Evolutionary conservation across 35 echinoderm and acorn worm genomes (phyloP).

Genomic region (Heliocidaris tuberculata): DNA sequence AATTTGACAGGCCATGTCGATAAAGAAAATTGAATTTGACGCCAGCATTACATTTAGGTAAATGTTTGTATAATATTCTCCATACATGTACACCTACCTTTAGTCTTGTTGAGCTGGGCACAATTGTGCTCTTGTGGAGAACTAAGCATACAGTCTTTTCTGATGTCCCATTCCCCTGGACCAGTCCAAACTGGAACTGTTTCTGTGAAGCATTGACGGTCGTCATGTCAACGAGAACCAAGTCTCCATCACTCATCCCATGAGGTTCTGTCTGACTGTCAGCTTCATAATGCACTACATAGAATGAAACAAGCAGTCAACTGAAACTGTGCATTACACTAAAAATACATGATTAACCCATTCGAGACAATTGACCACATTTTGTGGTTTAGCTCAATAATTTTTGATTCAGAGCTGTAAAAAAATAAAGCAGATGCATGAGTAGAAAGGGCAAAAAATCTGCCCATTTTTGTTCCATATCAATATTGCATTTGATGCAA

Average conservation of each 20-base stretch:
- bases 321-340: background rate
- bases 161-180: background rate
- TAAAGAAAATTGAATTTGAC: too few relatives aligned
- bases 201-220: background rate
- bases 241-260: background rate
- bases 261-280: background rate
- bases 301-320: background rate
- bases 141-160: background rate
- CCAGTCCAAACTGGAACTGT: background rate
- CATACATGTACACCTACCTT: background rate
- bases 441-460: too few relatives aligned
- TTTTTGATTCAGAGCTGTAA: too few relatives aligned
- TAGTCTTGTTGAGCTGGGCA: conserved; percentile 1
- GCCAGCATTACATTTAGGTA: too few relatives aligned
- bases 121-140: background rate
- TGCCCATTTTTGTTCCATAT: too few relatives aligned
- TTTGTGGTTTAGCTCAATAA: too few relatives aligned
- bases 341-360: background rate
- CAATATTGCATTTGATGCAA: too few relatives aligned
- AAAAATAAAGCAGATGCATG: background rate
- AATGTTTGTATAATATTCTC: too few relatives aligned
- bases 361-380: too few relatives aligned
- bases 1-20: too few relatives aligned
- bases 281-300: background rate
- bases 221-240: conserved; percentile 23